Conservation (phyloP, 2,113 vertebrate species). For the Tachysurus vachellii region DNA sequence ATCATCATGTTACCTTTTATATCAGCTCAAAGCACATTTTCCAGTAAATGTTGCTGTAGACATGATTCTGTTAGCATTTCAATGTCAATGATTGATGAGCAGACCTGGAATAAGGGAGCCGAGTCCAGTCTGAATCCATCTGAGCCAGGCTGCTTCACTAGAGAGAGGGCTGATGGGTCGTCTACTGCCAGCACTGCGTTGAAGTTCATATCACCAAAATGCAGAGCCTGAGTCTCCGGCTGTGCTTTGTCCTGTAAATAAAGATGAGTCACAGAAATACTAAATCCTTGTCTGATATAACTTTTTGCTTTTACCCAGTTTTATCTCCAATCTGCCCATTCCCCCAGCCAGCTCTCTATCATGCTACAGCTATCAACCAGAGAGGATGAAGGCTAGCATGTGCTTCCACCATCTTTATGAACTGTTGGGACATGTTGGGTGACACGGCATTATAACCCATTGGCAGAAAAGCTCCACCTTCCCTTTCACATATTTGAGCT, state of each 20-base stretch:
- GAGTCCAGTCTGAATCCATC: conserved; percentile 93
- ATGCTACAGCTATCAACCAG: not conserved
- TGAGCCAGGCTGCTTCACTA: conserved; percentile 88
- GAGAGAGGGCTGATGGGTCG: conserved; percentile 81
- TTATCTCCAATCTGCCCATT: not conserved
- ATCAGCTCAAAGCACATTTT: not conserved
- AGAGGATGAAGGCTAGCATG: not conserved
- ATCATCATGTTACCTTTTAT: not conserved
- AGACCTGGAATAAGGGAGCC: conserved; percentile 87
- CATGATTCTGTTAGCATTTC: not conserved
- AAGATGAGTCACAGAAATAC: not conserved
- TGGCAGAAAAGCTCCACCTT: not conserved
- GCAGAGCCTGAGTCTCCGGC: conserved; percentile 84
- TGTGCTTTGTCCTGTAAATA: conserved; percentile 86
- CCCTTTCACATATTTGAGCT: not conserved
- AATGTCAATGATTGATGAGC: not conserved
- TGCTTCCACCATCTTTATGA: not conserved
- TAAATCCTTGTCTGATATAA: not conserved
- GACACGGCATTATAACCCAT: not conserved
- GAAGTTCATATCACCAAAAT: conserved; percentile 84
- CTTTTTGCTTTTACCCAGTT: not conserved
- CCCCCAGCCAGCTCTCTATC: not conserved
- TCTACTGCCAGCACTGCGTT: conserved; percentile 86
- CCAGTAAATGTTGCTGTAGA: not conserved
- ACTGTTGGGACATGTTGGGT: not conserved